Base-by-base conservation (phyloP, 2,113 vertebrate species). In the Girardinichthys multiradiatus region DNA sequence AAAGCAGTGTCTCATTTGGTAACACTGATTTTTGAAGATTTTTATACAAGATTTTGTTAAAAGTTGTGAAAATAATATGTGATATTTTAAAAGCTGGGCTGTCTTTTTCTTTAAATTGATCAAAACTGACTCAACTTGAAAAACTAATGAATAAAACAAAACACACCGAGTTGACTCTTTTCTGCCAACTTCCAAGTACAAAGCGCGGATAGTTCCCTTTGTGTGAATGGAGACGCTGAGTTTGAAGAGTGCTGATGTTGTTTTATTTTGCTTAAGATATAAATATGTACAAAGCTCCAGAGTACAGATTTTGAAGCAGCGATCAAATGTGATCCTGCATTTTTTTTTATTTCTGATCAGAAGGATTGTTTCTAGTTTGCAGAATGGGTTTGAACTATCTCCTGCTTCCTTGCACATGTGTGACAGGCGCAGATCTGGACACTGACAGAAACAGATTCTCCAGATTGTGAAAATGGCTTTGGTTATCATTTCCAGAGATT, bases 401-500 rank as follows among this genome's bases (percentile, higher is more conserved):
- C 67, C 51, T 35, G 51, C 21, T 68, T 8, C 33, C 24, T 14
- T 27, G 67, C 12, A 35, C 42, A n/a, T 26, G 45, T 68, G 66
- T 35, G 66, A 65, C 35, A 65, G 35, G 8, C n/a, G 29, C 39
- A 48, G 27, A 21, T 68, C 45, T 33, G 65, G 65, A 26, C 28
- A 14, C 9, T 31, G n/a, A 4, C 31, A 10, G 2, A 37, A 14
- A 21, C 30, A 28, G 30, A 30, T 35, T 48, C 45, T 33, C 21
- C 39, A 4, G 17, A 29, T 4, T 29, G 31, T 35, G 21, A 68
- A 66, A 33, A 33, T 14, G 26, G 9, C 33, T 60, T 77, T 37
- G 33, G 48, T 71, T 82, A 60, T 26, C 54, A 28, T 65, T 66
- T 78, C 45, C 12, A 33, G 68, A 57, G 42, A 39, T 70, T 75